A percentile compares a stretch with the other conserved stretches of the same genome.
Conservation (phyloP, 2,797 vertebrate species). For the Picus viridis region DNA sequence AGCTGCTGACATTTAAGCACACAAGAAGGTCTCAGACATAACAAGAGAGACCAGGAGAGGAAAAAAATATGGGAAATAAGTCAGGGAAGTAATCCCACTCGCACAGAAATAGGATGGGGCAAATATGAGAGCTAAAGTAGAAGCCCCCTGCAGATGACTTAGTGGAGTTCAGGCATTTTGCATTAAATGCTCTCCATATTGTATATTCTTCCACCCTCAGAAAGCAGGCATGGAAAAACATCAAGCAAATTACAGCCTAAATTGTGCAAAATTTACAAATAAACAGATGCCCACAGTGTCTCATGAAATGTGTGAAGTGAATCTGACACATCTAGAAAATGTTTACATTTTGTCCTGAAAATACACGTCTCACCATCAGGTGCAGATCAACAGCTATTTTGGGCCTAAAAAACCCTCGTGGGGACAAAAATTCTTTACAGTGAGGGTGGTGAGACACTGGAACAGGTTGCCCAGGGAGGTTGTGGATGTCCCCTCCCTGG, state of each 20-base stretch:
- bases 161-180: constrained; percentile 1
- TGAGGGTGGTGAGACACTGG: too few relatives aligned
- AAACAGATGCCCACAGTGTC: constrained; percentile 66
- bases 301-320: constrained; percentile 56
- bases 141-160: constrained; percentile 3
- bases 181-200: not conserved
- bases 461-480: too few relatives aligned
- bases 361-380: constrained; percentile 54
- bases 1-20: not conserved
- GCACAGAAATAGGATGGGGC: not conserved
- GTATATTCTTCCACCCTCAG: not conserved
- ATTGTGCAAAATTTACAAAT: constrained; percentile 66
- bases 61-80: not conserved
- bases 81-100: not conserved
- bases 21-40: not conserved
- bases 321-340: constrained; percentile 59
- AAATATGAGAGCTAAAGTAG: not conserved
- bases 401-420: not conserved
- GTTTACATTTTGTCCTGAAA: constrained; percentile 66
- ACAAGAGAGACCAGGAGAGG: not conserved
- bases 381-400: constrained; percentile 51
- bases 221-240: constrained; percentile 38
- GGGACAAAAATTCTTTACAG: not conserved
- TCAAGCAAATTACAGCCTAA: constrained; percentile 31
- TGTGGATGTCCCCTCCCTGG: too few relatives aligned